phyloP scores from a whole-genome alignment of 1,140 invertebrate genomes.

The Halotydeus destructor region DNA sequence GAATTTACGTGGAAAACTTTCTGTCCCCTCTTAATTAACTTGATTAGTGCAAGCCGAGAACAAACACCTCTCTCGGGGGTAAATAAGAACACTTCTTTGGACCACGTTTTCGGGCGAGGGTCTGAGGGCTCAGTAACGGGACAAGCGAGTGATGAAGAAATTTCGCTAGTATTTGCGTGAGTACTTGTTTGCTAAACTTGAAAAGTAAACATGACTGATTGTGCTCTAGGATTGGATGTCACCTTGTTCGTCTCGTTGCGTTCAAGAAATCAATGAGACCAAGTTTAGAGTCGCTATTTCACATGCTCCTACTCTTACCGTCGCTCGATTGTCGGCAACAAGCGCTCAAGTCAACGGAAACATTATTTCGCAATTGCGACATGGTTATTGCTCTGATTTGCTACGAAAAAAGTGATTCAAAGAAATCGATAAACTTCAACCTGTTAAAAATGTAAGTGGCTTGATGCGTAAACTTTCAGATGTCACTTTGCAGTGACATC shows the following conservation, averaged over 20 bases:
- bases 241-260: conserved; percentile 63
- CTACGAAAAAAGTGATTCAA: not conserved
- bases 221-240: conserved; percentile 52
- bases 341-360: conserved; percentile 53
- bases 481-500: too few species aligned
- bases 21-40: too few species aligned
- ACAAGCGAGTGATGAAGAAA: not conserved
- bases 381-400: not conserved
- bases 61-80: too few species aligned
- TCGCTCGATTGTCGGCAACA: conserved; percentile 59
- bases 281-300: conserved; percentile 72
- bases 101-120: not conserved
- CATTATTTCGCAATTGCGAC: conserved; percentile 29
- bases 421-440: not conserved
- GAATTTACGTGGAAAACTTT: too few species aligned
- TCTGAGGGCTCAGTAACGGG: not conserved
- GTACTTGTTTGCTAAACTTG: not conserved
- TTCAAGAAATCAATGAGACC: conserved; percentile 57
- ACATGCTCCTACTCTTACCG: conserved; percentile 69
- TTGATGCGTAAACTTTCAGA: too few species aligned
- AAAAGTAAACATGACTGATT: conserved; percentile 2
- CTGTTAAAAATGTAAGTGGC: conserved; percentile 2
- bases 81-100: too few species aligned
- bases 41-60: too few species aligned
- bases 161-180: not conserved